Evolutionary conservation across 2,888 invertebrate species (phyloP), one percentile per base, ranked within the genome.

Genomic region (Lycocerus yunnanus): DNA sequence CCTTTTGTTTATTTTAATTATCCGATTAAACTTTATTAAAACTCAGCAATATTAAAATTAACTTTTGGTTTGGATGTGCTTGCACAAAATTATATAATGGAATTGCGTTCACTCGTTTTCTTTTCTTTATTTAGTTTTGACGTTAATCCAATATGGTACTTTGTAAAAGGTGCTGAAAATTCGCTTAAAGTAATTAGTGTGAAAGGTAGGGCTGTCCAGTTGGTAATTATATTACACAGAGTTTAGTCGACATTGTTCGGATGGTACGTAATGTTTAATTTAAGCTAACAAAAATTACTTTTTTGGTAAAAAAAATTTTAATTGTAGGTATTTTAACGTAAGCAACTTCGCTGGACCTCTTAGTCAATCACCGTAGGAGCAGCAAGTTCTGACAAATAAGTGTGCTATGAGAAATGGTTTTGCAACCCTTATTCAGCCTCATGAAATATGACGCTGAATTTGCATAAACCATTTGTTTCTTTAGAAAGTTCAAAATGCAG

Each of bases 381-480:
- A 58, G 13, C 58, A 60, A 59, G 18, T 68, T 20, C 20, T 78
- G 76, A 78, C 76, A 78, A 78, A 78, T 78, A 77, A 74, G 72
- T 15, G 71, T 24, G 73, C 66, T 15, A 78, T 71, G 73, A 70
- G 72, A 72, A 76, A 70, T 73, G 69, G 73, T 71, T 24, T 60
- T 43, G 66, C 66, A 14, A 65, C 68, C 76, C 63, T 66, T 65
- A 67, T 20, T 69, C 67, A 20, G 66, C 58, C 58, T 66, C 68
- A 77, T 79, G 80, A 83, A 83, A 82, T 82, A 83, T 82, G 81
- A 81, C 79, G 80, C 43, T 63, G 68, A 74, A 82, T 83, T 83
- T 82, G 78, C 82, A 83, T 83, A 82, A 83, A 79, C 82, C 82
- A 82, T 83, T 83, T 82, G 82, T 83, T 83, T 81, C 79, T 81